Base-by-base conservation (phyloP, 2,113 vertebrate genomes). In the Corynorhinus townsendii region DNA sequence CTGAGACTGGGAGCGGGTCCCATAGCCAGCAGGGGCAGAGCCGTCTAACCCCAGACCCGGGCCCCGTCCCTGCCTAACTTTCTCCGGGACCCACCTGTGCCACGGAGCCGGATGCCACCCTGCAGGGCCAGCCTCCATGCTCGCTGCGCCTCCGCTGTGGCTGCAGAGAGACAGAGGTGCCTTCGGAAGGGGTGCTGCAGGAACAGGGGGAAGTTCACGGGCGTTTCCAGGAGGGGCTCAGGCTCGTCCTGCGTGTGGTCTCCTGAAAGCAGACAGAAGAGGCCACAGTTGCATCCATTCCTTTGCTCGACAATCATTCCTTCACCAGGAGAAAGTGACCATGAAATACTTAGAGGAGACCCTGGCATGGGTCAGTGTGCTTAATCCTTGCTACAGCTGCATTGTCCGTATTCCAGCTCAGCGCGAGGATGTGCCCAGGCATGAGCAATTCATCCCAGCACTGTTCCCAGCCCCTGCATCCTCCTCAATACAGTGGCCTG, bases 141-240 rank as follows among this genome's bases (percentile, higher is more conserved):
- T 0, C 17, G 90, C 89, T 97, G 98, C 0, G 17, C 76, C 43
- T 93, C 92, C 20, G 14, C 5, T 0, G 95, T 96, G 19, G 35
- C 38, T 0, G 81, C 92, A 0, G 95, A 95, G 40, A 98, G 83
- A 45, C 97, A 97, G 83, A 97, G 89, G 15, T 94, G 97, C 54
- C 26, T 26, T 24, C 96, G 96, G 95, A 96, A 97, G 0, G 97
- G 96, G 47, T 98, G 98, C 47, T 93, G 93, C 52, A 98, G 96
- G 94, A 97, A 97, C 28, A 98, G 56, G 5, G 97, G 94, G 45
- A 80, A 97, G 40, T 52, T 49, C 22, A 76, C 49, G 0, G 96
- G 95, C 11, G 17, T 68, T 62, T 96, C 89, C n/a, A 86, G 30
- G 11, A 97, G 77, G 33, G 76, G 17, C 1, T 86, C 91, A 0